Base-by-base conservation (phyloP, 2,113 vertebrate species). In the Ammodytes marinus region DNA sequence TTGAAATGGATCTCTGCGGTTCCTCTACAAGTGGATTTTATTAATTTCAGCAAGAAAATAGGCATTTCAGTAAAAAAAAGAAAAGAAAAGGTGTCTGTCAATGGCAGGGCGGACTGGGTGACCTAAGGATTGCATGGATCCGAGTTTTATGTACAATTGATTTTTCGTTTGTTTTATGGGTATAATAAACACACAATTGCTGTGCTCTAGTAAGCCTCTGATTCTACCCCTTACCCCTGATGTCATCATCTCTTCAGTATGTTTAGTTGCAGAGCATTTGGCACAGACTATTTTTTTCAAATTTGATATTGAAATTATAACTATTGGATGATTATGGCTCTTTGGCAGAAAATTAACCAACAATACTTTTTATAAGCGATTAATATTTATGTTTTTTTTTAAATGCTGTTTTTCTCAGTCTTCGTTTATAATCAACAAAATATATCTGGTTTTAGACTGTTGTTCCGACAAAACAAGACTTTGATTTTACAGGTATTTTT, bases 141-240 rank as follows among this genome's bases (percentile, higher is more conserved):
- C 70, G 42, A 73, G 83, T 67, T 90, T 94, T 90, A 91, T 90
- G 85, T 87, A 46, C 70, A 74, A 94, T 93, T 89, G 90, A 91
- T 93, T 92, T 92, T 88, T 85, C 79, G 77, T 88, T 91, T 91
- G 89, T 91, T 94, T 93, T 94, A 91, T 90, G 83, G 84, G 73
- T 85, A 78, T 85, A 91, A 93, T 93, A 93, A 93, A 92, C 53
- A 15, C 64, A 52, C 65, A 50, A 52, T 54, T 66, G 63, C 77
- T 86, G 57, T 69, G n/a, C 75, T 69, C 45, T 27, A 35, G 68
- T 50, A 45, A 69, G 74, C 59, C 57, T 1, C n/a, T 43, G 37
- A 57, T 55, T 8, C 35, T 42, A 1, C 37, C 47, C 7, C 19
- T 27, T 7, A 19, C 17, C 14, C 45, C 12, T 17, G 50, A 3